Conservation (phyloP, 2,113 vertebrate genomes). For the Hippolais icterina region DNA sequence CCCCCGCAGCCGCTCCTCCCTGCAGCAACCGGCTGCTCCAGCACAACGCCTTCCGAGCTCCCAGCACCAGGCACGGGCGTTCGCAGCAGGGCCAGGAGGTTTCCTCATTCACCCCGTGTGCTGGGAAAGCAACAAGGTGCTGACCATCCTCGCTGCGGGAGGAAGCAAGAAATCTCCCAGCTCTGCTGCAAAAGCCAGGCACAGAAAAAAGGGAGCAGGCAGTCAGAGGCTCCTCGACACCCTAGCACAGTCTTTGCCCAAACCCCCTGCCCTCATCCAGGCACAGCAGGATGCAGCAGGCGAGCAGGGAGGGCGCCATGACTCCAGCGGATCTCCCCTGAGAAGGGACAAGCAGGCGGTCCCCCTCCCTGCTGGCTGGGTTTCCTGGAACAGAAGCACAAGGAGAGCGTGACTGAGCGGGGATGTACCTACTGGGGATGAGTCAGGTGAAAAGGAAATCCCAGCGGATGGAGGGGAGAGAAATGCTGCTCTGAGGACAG, state of each 20-base stretch:
- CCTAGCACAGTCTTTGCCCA: rapidly evolving
- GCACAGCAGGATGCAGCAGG: background rate
- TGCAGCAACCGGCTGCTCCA: constrained; percentile 33
- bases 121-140: background rate
- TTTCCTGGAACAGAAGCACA: background rate
- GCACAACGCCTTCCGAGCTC: background rate
- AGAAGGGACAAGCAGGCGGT: background rate
- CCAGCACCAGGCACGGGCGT: background rate
- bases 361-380: background rate
- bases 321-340: background rate
- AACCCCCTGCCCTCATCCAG: background rate
- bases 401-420: background rate
- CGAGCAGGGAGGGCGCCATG: background rate
- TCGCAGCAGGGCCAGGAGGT: rapidly evolving
- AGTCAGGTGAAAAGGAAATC: constrained; percentile 61
- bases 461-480: constrained; percentile 21
- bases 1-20: constrained; percentile 30
- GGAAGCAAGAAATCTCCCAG: background rate
- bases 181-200: background rate
- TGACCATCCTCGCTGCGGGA: background rate
- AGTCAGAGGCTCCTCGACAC: background rate
- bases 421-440: constrained; percentile 12
- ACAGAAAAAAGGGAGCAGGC: background rate
- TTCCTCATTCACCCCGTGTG: background rate
- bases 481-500: background rate